Evolutionary conservation across 1,140 invertebrate species (phyloP).

Genomic region (Latrodectus geometricus): DNA sequence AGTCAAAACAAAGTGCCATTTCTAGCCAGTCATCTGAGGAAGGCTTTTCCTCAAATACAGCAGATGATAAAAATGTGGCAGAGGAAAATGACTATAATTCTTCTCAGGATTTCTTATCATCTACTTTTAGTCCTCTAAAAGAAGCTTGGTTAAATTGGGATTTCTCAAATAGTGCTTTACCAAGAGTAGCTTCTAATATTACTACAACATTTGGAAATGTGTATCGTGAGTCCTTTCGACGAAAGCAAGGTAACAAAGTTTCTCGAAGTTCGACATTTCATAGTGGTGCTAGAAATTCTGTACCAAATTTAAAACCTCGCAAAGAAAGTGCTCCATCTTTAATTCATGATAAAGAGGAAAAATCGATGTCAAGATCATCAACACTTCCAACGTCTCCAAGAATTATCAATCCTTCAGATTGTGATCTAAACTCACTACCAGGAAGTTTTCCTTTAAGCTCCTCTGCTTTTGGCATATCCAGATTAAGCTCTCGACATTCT

Average conservation of each 20-base stretch:
- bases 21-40: constrained; percentile 36
- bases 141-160: constrained; percentile 62
- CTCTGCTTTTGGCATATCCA: constrained; percentile 44
- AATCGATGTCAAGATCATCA: constrained; percentile 55
- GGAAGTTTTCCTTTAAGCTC: constrained; percentile 14
- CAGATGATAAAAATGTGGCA: constrained; percentile 9
- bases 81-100: constrained; percentile 8
- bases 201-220: constrained; percentile 52
- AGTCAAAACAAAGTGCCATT: constrained; percentile 34
- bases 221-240: constrained; percentile 43
- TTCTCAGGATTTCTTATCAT: constrained; percentile 54
- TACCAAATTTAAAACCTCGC: constrained; percentile 33
- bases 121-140: constrained; percentile 63
- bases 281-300: constrained; percentile 34
- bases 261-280: constrained; percentile 65
- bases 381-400: constrained; percentile 56
- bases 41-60: constrained; percentile 17
- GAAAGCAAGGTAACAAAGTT: constrained; percentile 40
- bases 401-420: not conserved
- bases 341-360: not conserved
- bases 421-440: not conserved
- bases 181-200: constrained; percentile 43
- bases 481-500: constrained; percentile 84
- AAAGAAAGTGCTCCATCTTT: constrained; percentile 31
- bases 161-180: constrained; percentile 33